A percentile compares a stretch with the other conserved stretches of the same genome.
Evolutionary conservation across 2,888 invertebrate genomes (phyloP).

Genomic region (Nephrotoma guestfalica): DNA sequence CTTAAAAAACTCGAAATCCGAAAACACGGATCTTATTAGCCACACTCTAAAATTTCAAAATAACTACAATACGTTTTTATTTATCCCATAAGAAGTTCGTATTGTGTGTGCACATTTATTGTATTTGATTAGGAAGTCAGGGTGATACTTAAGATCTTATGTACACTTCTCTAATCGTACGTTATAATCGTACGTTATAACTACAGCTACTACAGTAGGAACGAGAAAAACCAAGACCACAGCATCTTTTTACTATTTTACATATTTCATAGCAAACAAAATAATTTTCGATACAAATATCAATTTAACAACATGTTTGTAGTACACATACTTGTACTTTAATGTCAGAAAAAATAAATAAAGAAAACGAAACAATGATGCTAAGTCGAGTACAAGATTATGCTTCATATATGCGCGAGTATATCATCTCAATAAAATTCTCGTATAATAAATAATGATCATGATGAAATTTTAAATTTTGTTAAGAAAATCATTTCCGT

Average conservation of each 20-base stretch:
- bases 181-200: not conserved
- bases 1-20: not conserved
- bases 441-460: not conserved
- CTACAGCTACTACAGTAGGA: not conserved
- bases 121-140: constrained; percentile 16
- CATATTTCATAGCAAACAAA: not conserved
- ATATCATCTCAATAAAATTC: not conserved
- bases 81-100: not conserved
- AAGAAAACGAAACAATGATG: not conserved
- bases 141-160: constrained; percentile 12
- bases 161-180: not conserved
- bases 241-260: not conserved
- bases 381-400: not conserved
- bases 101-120: constrained; percentile 13
- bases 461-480: not conserved
- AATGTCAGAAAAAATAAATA: not conserved
- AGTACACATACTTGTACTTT: not conserved
- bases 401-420: not conserved
- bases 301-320: not conserved
- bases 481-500: not conserved
- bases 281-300: not conserved
- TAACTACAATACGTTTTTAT: not conserved
- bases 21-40: not conserved
- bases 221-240: not conserved
- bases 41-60: not conserved